Evolutionary conservation across 2,797 vertebrate genomes (phyloP).

Genomic region (Intellagama lesueurii): DNA sequence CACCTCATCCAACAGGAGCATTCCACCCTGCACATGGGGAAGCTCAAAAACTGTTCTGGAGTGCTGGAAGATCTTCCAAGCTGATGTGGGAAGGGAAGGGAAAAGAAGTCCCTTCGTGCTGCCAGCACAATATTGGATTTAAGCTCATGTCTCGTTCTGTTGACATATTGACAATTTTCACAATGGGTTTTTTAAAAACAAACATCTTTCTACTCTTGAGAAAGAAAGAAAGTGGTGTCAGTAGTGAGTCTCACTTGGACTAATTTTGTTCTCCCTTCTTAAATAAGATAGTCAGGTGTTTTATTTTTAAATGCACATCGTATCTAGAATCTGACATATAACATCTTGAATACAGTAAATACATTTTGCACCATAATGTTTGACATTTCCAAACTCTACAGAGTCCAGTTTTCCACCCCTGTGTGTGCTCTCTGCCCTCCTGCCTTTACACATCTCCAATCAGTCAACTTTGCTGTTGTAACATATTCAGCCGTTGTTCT

Average conservation of each 20-base stretch:
- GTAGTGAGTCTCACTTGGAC: background rate
- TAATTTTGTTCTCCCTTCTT: background rate
- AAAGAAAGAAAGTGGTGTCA: background rate
- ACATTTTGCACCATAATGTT: background rate
- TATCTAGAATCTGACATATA: background rate
- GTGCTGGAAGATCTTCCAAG: background rate
- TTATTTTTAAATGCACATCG: background rate
- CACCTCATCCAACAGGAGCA: background rate
- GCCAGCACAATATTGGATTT: background rate
- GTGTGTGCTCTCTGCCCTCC: background rate
- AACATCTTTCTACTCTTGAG: background rate
- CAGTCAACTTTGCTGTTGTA: constrained; percentile 1
- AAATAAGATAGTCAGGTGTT: background rate
- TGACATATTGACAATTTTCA: constrained; percentile 11
- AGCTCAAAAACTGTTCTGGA: background rate
- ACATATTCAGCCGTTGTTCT: background rate
- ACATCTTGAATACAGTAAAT: constrained; percentile 22
- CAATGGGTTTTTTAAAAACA: background rate
- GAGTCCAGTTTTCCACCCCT: background rate
- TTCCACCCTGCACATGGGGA: background rate
- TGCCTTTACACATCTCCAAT: background rate
- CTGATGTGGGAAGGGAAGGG: background rate
- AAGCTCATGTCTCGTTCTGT: background rate
- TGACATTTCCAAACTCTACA: background rate
- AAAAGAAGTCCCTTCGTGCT: background rate